Evolutionary conservation across 1,140 invertebrate genomes (phyloP), one percentile per base, ranked within the genome.

Genomic region (Cyclina sinensis): DNA sequence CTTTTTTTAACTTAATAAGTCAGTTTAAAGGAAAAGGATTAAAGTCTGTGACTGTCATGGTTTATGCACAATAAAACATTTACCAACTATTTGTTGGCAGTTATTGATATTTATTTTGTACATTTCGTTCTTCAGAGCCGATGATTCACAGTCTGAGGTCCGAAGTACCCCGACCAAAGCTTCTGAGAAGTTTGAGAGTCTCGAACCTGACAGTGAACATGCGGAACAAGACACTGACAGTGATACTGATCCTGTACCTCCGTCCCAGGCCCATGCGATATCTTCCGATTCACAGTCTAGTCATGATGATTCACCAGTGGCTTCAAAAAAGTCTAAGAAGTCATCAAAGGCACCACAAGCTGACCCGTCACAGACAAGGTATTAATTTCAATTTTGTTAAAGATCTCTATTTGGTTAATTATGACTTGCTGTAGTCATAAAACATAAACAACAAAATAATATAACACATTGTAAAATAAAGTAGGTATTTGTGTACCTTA

Each of bases 171-270:
- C 59, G 48, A 35, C 4, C 59, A 11, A 81, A 59, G 46, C 78
- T 59, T 57, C 78, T 57, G 78, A 81, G 54, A 59, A 73, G 62
- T 84, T 46, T 84, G 14, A 84, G 59, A 18, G 62, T 48, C n/a
- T 46, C 39, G 81, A 68, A 68, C 81, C 62, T 43, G 59, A 84
- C 59, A 70, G 79, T 82, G 54, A 82, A 82, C 51, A 82, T 82
- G 51, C 16, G 57, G 57, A 46, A 57, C 16, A 62, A 82, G 46
- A 35, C 24, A n/a, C n/a, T 27, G 43, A 16, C n/a, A 82, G 57
- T 59, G 79, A 62, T 82, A 35, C 59, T 62, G 79, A 82, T 35
- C 51, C 54, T 62, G 24, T 62, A 82, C 51, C 79, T 62, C 24
- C 54, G 79, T 82, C 5, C 79, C 32, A 82, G 59, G 32, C 79